These are phyloP conservation scores for Drosophila affinis DNA, from an alignment of 2,888 invertebrate species.

Conservation along the genomic window DNA sequence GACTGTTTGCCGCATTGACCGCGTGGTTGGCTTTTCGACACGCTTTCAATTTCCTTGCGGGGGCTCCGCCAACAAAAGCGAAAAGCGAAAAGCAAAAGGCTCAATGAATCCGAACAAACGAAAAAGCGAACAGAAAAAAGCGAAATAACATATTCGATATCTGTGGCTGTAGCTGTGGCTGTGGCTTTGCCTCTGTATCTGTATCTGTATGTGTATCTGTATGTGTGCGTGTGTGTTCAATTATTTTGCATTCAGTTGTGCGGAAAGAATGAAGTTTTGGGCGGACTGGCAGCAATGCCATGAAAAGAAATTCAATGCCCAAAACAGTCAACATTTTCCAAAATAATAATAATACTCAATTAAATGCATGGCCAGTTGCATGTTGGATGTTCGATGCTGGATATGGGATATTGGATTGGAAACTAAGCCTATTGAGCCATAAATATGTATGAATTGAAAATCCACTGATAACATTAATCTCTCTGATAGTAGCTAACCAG, in stretches of 20 bases:
- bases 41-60: conserved; percentile 74
- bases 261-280: conserved; percentile 29
- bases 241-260: background rate
- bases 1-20: conserved; percentile 66
- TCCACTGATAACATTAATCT: too few species aligned
- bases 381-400: too few species aligned
- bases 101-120: conserved; percentile 36
- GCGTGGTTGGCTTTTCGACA: conserved; percentile 65
- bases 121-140: conserved; percentile 8
- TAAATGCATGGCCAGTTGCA: conserved; percentile 12
- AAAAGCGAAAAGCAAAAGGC: conserved; percentile 35
- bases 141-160: conserved; percentile 35
- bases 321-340: conserved; percentile 6
- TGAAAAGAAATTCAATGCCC: conserved; percentile 30
- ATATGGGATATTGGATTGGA: background rate
- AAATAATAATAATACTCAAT: conserved; percentile 11
- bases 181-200: too few species aligned
- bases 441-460: too few species aligned
- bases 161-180: background rate
- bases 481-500: too few species aligned
- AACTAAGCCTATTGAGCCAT: too few species aligned
- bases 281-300: conserved; percentile 19
- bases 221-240: conserved; percentile 13
- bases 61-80: conserved; percentile 47
- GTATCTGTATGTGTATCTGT: too few species aligned